phyloP scores from a whole-genome alignment of 2,113 vertebrate genomes.

The Dicentrarchus labrax region DNA sequence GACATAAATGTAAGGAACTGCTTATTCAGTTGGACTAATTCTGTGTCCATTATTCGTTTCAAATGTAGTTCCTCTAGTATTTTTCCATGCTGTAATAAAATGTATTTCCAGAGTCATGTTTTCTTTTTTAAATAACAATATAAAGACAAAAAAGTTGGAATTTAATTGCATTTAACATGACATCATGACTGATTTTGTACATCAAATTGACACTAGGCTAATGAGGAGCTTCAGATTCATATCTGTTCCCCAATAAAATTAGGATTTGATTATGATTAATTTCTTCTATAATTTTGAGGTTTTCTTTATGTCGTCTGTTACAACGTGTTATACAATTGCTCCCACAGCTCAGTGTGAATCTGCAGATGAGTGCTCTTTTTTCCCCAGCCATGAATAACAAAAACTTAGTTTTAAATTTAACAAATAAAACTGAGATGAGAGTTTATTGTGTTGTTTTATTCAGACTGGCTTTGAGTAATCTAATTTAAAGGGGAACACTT shows the following conservation, averaged over 20 bases:
- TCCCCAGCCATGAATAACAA: neutral
- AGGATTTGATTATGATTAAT: neutral
- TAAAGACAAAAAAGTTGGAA: too few relatives aligned
- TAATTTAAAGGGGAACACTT: neutral
- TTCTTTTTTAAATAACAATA: neutral
- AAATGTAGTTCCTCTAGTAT: neutral
- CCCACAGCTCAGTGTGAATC: neutral
- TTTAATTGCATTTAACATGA: too few relatives aligned
- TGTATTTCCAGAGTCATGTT: neutral
- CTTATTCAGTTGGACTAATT: neutral
- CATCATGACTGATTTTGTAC: neutral
- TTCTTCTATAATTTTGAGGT: neutral
- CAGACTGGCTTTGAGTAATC: neutral
- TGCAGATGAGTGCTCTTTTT: neutral
- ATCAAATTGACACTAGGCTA: neutral
- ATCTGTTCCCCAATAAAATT: neutral
- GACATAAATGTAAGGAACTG: neutral
- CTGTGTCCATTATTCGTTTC: neutral
- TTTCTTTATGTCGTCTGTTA: neutral
- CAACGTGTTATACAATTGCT: neutral
- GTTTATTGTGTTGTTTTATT: neutral
- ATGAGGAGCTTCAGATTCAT: neutral
- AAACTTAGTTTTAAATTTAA: neutral
- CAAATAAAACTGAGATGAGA: neutral
- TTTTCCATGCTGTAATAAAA: neutral